A percentile compares a stretch with the other conserved stretches of the same genome.
phyloP scores from a whole-genome alignment of 2,888 invertebrate species.

The Salticus scenicus region DNA sequence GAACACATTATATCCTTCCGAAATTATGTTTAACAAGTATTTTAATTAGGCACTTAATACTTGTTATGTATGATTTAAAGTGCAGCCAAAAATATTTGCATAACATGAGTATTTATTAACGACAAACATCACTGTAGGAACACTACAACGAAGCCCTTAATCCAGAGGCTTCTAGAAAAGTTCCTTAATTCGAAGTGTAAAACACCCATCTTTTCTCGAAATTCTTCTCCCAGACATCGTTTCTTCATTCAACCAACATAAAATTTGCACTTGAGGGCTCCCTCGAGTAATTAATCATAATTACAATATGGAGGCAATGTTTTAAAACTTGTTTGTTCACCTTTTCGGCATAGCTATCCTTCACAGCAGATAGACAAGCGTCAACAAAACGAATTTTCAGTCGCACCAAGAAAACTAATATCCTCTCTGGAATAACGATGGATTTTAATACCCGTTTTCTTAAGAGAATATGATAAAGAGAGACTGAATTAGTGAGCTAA shows the following conservation, averaged over 20 bases:
- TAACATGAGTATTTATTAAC: too few species aligned
- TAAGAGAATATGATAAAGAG: too few species aligned
- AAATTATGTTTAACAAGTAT: too few species aligned
- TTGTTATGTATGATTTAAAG: too few species aligned
- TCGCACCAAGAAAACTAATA: not conserved
- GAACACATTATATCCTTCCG: too few species aligned
- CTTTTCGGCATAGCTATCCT: conserved; percentile 52
- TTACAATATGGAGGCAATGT: conserved; percentile 38
- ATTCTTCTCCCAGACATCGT: not conserved
- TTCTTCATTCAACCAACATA: not conserved
- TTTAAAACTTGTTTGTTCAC: conserved; percentile 58
- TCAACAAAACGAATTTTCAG: not conserved
- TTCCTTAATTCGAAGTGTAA: not conserved
- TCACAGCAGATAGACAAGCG: conserved; percentile 43
- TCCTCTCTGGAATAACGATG: not conserved
- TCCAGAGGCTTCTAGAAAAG: not conserved
- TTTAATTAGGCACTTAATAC: too few species aligned
- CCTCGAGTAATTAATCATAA: conserved; percentile 62
- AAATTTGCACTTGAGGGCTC: not conserved
- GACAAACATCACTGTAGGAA: too few species aligned
- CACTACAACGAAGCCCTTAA: not conserved
- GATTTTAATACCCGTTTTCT: too few species aligned
- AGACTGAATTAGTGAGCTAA: too few species aligned
- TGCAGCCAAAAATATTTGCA: too few species aligned
- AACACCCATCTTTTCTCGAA: not conserved